phyloP scores from a whole-genome alignment of 2,888 invertebrate genomes.

The Leptopilina drosophilae region DNA sequence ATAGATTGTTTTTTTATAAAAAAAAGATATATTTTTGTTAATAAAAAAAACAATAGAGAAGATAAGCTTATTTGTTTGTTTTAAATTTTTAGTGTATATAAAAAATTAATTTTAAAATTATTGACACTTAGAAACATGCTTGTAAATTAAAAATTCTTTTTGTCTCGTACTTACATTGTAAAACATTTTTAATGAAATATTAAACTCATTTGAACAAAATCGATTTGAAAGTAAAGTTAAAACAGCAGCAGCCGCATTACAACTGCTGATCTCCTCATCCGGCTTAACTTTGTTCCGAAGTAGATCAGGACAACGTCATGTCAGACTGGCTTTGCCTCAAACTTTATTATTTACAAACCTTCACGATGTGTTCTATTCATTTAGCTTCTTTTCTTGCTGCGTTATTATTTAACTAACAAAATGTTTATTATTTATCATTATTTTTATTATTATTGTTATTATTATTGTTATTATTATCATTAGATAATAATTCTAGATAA shows the following conservation, averaged over 20 bases:
- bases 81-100: no score
- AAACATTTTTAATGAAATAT: background rate
- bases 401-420: no score
- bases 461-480: no score
- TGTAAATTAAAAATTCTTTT: background rate
- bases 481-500: no score
- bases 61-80: no score
- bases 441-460: no score
- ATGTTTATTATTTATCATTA: no score
- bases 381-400: no score
- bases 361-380: background rate
- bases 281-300: background rate
- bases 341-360: background rate
- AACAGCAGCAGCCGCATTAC: slow-evolving; percentile 26
- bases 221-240: slow-evolving; percentile 8
- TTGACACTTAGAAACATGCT: background rate
- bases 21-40: no score
- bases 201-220: slow-evolving; percentile 16
- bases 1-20: no score
- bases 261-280: background rate
- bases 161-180: background rate
- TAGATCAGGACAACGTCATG: slow-evolving; percentile 6
- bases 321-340: background rate
- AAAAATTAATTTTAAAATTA: no score
- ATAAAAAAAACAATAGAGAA: no score